Base-by-base conservation (phyloP, 2,113 vertebrate species). In the Chiloscyllium plagiosum region DNA sequence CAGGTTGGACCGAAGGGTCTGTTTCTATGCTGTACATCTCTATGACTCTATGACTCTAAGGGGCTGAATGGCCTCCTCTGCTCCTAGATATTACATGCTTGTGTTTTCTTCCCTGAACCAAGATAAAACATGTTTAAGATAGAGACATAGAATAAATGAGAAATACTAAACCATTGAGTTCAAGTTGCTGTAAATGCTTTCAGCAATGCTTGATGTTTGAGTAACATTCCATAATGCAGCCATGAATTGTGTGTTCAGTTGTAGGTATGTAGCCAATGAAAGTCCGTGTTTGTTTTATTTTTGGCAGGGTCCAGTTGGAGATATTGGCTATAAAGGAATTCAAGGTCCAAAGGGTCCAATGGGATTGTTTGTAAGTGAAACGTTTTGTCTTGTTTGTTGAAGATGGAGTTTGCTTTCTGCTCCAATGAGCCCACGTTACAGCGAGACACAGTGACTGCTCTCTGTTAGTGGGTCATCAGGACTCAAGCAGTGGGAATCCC, bases 331-430 rank as follows among this genome's bases (percentile, higher is more conserved):
- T 22, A 96, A 96, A 96, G 99, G 99, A 96, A 97, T 98, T 96
- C 97, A 97, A 96, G 99, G 99, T 95, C 98, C 98, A 0, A 99
- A 98, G 98, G 99, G 99, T 96, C 99, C 99, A 22, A 10, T 96
- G 92, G 99, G 99, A 33, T 97, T 97, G 96, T 96, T 97, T 97
- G 99, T 99, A 97, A 98, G 98, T 98, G 69, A 65, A 89, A 20
- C 29, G 50, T 20, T 26, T 52, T 78, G 15, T 96, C 3, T 8
- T n/a, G 22, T 95, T 56, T 47, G 65, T 72, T 72, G 56, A 61
- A 61, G 7, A 12, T 1, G 56, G 56, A 61, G 56, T 61, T 61
- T 61, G 7, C 56, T 65, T 37, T 42, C 19, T 68, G 90, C 1
- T 3, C 10, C 6, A 8, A 7, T n/a, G 22, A 50, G 47, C 22